Evolutionary conservation across 2,888 invertebrate species (phyloP).

Genomic region (Orthosia incerta): DNA sequence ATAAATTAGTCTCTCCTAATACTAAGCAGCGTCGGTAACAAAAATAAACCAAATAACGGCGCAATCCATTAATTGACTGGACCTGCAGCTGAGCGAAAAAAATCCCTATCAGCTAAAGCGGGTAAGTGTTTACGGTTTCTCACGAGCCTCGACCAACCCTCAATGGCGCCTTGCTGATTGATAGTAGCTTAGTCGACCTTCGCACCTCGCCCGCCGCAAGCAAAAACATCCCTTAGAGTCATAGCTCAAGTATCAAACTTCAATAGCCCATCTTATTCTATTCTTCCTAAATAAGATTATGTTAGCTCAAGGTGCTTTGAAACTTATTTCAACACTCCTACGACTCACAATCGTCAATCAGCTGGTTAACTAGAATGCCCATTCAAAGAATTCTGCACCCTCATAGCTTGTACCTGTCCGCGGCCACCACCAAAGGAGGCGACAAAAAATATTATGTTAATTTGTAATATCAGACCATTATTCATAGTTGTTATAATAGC

Average conservation of each 20-base stretch:
- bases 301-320: slow-evolving; percentile 55
- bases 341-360: slow-evolving; percentile 60
- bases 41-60: slow-evolving; percentile 89
- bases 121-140: slow-evolving; percentile 91
- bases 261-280: slow-evolving; percentile 39
- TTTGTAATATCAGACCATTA: slow-evolving; percentile 88
- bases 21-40: slow-evolving; percentile 83
- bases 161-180: slow-evolving; percentile 91
- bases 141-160: slow-evolving; percentile 89
- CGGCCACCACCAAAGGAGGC: slow-evolving; percentile 88
- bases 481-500: slow-evolving; percentile 89
- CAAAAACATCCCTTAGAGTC: slow-evolving; percentile 69
- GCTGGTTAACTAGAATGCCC: slow-evolving; percentile 74
- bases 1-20: slow-evolving; percentile 87
- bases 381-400: slow-evolving; percentile 91
- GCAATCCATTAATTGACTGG: slow-evolving; percentile 90
- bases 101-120: slow-evolving; percentile 89
- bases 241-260: slow-evolving; percentile 64
- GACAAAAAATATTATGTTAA: slow-evolving; percentile 90
- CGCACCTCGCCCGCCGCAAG: slow-evolving; percentile 74
- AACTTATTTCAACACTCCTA: slow-evolving; percentile 50
- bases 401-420: slow-evolving; percentile 89
- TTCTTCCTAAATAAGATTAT: slow-evolving; percentile 68
- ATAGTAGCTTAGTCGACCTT: slow-evolving; percentile 87
- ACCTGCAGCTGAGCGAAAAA: slow-evolving; percentile 88